A percentile compares a stretch with the other conserved stretches of the same genome.
These are phyloP conservation scores for Phalacrocorax carbo DNA, from an alignment of 2,113 vertebrate species.

Conservation along the genomic window DNA sequence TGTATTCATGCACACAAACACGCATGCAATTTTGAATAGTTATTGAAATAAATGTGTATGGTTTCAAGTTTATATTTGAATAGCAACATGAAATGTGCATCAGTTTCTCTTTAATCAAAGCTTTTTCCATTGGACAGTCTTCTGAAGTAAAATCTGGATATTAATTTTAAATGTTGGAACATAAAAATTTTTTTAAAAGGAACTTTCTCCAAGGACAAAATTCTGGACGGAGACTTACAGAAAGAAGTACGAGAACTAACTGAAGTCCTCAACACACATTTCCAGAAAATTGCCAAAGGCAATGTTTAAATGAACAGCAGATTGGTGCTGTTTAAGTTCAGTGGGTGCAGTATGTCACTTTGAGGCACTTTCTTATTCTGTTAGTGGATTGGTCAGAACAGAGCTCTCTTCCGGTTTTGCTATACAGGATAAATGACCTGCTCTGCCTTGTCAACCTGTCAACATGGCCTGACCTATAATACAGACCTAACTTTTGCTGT, in stretches of 20 bases:
- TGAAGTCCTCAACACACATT: neutral
- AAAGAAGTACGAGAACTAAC: neutral
- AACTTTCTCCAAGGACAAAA: neutral
- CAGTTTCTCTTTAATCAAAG: neutral
- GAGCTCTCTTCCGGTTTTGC: neutral
- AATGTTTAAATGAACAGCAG: conserved; percentile 40
- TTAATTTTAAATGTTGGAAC: neutral
- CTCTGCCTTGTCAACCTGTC: conserved; percentile 40
- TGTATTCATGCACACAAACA: neutral
- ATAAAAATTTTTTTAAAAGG: neutral
- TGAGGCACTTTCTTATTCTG: conserved; percentile 25
- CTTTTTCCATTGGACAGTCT: neutral
- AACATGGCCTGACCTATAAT: neutral
- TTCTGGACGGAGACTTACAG: neutral
- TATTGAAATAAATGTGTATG: neutral
- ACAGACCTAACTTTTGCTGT: conserved; percentile 23
- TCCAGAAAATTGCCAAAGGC: conserved; percentile 34
- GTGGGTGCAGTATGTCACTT: conserved; percentile 21
- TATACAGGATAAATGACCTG: conserved; percentile 3
- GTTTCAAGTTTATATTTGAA: neutral
- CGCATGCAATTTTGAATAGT: neutral
- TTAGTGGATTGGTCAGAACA: conserved; percentile 18
- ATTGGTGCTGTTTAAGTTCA: conserved; percentile 39
- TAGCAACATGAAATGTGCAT: neutral
- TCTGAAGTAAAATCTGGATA: neutral